phyloP scores from a whole-genome alignment of 1,140 invertebrate species.

The Maniola jurtina region DNA sequence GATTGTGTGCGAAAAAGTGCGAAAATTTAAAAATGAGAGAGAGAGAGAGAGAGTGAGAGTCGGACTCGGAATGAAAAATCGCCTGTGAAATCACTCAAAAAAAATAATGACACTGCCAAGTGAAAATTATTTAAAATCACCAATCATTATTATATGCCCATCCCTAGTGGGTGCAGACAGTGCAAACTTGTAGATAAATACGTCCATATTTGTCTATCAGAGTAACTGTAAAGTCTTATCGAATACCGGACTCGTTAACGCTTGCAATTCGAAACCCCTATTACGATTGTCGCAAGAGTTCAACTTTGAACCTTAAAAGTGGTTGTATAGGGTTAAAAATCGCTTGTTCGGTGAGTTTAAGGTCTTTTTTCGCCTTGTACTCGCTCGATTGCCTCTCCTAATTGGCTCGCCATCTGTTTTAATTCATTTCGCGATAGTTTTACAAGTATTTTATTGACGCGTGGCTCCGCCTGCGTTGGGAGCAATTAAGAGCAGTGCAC shows the following conservation, averaged over 20 bases:
- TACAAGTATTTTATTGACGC: slow-evolving; percentile 77
- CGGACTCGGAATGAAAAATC: no score
- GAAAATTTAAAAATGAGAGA: no score
- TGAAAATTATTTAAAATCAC: no score
- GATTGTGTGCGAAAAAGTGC: no score
- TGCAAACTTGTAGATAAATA: slow-evolving; percentile 72
- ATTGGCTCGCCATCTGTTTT: slow-evolving; percentile 76
- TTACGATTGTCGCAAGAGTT: slow-evolving; percentile 38
- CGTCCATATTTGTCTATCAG: slow-evolving; percentile 77
- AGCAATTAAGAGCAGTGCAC: slow-evolving; percentile 51
- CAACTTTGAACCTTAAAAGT: slow-evolving; percentile 50
- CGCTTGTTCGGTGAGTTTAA: slow-evolving; percentile 34
- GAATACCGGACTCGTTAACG: slow-evolving; percentile 60
- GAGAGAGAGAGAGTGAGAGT: no score
- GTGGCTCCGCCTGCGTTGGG: slow-evolving; percentile 69
- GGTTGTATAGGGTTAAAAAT: slow-evolving; percentile 43
- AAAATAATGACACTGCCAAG: no score
- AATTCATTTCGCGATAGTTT: slow-evolving; percentile 78
- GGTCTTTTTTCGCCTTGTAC: slow-evolving; percentile 68
- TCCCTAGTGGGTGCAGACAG: slow-evolving; percentile 19
- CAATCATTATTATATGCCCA: not conserved
- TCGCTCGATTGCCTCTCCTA: slow-evolving; percentile 76
- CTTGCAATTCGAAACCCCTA: slow-evolving; percentile 67
- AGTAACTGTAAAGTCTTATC: slow-evolving; percentile 71
- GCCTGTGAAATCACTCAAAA: no score